These are phyloP conservation scores for Ancistrus triradiatus DNA, from an alignment of 2,113 vertebrate genomes.

Conservation along the genomic window DNA sequence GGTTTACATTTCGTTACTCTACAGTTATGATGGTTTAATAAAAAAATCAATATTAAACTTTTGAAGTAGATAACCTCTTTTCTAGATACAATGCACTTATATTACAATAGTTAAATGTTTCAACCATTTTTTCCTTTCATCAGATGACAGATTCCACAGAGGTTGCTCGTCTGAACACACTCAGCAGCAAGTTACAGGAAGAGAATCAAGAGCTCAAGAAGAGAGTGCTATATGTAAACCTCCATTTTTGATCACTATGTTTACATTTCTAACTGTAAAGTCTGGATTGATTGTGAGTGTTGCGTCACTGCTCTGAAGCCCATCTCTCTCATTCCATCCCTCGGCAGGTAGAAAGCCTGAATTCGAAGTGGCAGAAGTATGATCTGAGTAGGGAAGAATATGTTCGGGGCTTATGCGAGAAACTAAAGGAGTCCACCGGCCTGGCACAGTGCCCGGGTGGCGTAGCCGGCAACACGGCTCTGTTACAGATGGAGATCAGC, in stretches of 20 bases:
- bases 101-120: not conserved
- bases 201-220: conserved; percentile 83
- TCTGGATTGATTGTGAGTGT: too few species aligned
- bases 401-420: conserved; percentile 74
- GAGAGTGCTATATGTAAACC: conserved; percentile 82
- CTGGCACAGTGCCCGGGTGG: conserved; percentile 28
- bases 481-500: conserved; percentile 80
- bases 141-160: conserved; percentile 56
- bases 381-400: conserved; percentile 86
- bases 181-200: conserved; percentile 70
- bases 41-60: too few species aligned
- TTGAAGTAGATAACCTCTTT: too few species aligned
- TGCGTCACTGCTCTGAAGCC: not conserved
- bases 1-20: too few species aligned
- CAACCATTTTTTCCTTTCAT: conserved; percentile 35
- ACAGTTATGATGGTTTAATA: too few species aligned
- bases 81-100: too few species aligned
- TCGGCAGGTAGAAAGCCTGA: conserved; percentile 85
- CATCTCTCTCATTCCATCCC: not conserved
- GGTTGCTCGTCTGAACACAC: conserved; percentile 45
- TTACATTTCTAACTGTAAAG: too few species aligned
- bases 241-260: not conserved
- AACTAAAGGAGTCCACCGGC: conserved; percentile 67
- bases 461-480: conserved; percentile 39
- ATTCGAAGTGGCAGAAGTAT: conserved; percentile 90